Evolutionary conservation across 2,113 vertebrate species (phyloP).

Genomic region (Ornithorhynchus anatinus): DNA sequence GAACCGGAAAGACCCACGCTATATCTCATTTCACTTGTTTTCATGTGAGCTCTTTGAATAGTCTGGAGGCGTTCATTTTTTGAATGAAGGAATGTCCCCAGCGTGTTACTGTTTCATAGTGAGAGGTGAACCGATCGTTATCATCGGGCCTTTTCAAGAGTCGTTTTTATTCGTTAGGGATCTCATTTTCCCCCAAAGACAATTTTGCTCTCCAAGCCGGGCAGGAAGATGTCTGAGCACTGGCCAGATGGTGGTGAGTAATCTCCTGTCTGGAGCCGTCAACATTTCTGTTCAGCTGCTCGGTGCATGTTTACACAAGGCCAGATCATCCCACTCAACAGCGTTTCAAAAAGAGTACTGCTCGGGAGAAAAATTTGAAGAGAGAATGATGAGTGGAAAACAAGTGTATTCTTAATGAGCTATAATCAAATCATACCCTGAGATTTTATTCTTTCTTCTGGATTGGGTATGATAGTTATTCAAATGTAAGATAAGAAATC

Average conservation of each 20-base stretch:
- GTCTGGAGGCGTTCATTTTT: too few relatives aligned
- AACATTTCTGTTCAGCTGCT: slow-evolving; percentile 59
- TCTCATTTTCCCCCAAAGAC: slow-evolving; percentile 54
- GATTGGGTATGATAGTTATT: slow-evolving; percentile 18
- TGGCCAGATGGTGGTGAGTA: slow-evolving; percentile 48
- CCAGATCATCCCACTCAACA: slow-evolving; percentile 54
- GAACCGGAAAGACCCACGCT: too few relatives aligned
- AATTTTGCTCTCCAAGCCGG: slow-evolving; percentile 46
- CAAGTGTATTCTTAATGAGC: slow-evolving; percentile 61
- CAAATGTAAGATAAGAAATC: slow-evolving; percentile 10
- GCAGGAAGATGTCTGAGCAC: slow-evolving; percentile 47
- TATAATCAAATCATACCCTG: slow-evolving; percentile 53
- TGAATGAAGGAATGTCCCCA: too few relatives aligned
- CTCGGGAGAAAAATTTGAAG: slow-evolving; percentile 58
- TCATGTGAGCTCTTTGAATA: too few relatives aligned
- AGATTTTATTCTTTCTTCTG: slow-evolving; percentile 32
- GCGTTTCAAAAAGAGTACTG: slow-evolving; percentile 57
- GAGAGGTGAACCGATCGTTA: too few relatives aligned
- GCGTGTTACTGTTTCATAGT: too few relatives aligned
- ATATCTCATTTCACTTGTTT: too few relatives aligned
- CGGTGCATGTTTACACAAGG: slow-evolving; percentile 54
- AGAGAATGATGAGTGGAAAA: slow-evolving; percentile 52
- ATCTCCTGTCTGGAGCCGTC: slow-evolving; percentile 53
- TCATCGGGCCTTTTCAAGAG: too few relatives aligned
- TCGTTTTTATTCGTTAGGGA: slow-evolving; percentile 51